phyloP scores from a whole-genome alignment of 2,888 invertebrate genomes.

The Rosalia funebris region DNA sequence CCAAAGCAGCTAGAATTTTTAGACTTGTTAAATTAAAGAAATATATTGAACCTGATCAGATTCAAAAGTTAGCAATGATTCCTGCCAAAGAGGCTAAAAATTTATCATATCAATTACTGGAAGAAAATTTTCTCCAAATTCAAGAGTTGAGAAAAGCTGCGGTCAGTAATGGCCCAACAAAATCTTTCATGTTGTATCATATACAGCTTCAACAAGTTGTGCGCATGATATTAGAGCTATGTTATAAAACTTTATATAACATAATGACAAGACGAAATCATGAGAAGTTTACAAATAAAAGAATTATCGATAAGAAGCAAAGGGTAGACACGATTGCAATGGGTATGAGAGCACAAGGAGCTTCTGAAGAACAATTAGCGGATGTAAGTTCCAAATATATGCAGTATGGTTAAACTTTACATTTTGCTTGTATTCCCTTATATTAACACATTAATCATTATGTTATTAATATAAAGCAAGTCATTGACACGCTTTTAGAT shows the following conservation, averaged over 20 bases:
- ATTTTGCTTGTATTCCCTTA: too few species aligned
- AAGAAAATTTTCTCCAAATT: conserved; percentile 77
- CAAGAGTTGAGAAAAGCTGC: conserved; percentile 71
- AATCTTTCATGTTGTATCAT: conserved; percentile 82
- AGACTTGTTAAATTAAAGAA: conserved; percentile 82
- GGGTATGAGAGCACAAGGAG: conserved; percentile 81
- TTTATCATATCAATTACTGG: conserved; percentile 83
- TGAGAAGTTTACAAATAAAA: conserved; percentile 75
- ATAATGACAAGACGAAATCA: conserved; percentile 73
- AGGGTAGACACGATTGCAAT: conserved; percentile 84
- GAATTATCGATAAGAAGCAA: conserved; percentile 87
- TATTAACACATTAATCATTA: too few species aligned
- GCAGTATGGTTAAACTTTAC: neutral
- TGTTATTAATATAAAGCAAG: too few species aligned
- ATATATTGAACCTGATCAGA: conserved; percentile 90
- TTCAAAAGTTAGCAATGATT: conserved; percentile 93
- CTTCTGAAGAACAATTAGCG: conserved; percentile 79
- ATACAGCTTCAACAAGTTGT: conserved; percentile 77
- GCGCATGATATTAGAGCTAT: conserved; percentile 75
- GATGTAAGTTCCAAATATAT: conserved; percentile 73
- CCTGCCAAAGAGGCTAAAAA: conserved; percentile 93
- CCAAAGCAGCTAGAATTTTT: conserved; percentile 87
- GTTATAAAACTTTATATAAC: conserved; percentile 78
- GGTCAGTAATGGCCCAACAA: conserved; percentile 71
- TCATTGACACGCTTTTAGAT: too few species aligned